Percentiles rank a stretch among this genome's conserved stretches.
Conservation (phyloP, 2,113 vertebrate genomes). For the Ceuthmochares aereus region DNA sequence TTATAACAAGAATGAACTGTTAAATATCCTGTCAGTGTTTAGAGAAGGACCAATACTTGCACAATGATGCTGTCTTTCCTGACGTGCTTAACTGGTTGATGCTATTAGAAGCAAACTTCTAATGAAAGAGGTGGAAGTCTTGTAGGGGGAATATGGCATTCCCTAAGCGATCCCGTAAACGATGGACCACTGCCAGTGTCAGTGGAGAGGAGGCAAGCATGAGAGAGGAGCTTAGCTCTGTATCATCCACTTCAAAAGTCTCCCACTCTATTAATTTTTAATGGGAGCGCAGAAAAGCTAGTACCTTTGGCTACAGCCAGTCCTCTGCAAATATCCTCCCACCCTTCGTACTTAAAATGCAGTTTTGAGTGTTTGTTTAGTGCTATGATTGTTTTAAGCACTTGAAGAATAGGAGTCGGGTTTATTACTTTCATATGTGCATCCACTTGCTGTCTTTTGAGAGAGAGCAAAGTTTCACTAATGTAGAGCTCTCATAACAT, state of each 20-base stretch:
- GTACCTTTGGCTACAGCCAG: neutral
- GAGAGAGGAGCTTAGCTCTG: neutral
- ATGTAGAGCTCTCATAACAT: neutral
- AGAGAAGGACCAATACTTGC: neutral
- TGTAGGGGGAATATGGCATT: neutral
- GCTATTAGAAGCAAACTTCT: neutral
- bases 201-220: neutral
- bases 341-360: neutral
- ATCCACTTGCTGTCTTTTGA: constrained; percentile 19
- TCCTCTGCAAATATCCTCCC: neutral
- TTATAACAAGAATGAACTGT: neutral
- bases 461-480: constrained; percentile 8
- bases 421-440: constrained; percentile 65
- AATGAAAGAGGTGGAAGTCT: neutral
- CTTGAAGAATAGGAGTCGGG: constrained; percentile 29
- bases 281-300: neutral
- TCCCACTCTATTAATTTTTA: neutral
- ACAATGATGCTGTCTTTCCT: neutral
- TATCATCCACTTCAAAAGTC: neutral
- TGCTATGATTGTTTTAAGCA: constrained; percentile 54
- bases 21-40: neutral
- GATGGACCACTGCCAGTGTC: neutral
- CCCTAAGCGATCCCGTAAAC: neutral
- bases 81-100: neutral
- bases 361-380: neutral